These are phyloP conservation scores for Orthosia cruda DNA, from an alignment of 2,888 invertebrate genomes.

Conservation along the genomic window DNA sequence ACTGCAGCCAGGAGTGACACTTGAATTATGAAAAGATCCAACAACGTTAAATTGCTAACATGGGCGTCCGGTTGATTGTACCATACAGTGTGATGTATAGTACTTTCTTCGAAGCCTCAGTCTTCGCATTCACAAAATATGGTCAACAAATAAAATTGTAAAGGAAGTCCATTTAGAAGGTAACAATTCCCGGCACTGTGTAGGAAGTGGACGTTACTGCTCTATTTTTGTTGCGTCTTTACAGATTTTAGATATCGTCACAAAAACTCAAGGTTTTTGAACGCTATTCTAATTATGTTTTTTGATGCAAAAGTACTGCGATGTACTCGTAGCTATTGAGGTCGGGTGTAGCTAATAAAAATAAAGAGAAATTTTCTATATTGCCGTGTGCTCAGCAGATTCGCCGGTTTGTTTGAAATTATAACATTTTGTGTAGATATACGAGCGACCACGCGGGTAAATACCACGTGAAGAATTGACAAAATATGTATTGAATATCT, in stretches of 20 bases:
- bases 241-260: constrained; percentile 17
- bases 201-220: constrained; percentile 3
- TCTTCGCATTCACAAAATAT: background rate
- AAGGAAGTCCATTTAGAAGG: constrained; percentile 20
- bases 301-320: background rate
- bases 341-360: background rate
- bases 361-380: constrained; percentile 3
- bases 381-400: background rate
- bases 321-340: constrained; percentile 2
- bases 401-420: background rate
- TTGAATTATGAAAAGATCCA: background rate
- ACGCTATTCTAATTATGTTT: background rate
- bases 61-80: background rate
- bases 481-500: background rate
- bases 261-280: constrained; percentile 40
- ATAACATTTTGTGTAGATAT: background rate
- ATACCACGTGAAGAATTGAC: background rate
- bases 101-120: background rate
- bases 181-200: constrained; percentile 25
- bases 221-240: constrained; percentile 36
- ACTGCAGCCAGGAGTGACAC: background rate
- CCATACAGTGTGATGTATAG: background rate
- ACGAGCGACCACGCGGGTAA: background rate
- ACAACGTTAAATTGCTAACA: background rate
- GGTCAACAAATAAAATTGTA: background rate